phyloP scores from a whole-genome alignment of 2,797 vertebrate species.

The Danionella dracula region DNA sequence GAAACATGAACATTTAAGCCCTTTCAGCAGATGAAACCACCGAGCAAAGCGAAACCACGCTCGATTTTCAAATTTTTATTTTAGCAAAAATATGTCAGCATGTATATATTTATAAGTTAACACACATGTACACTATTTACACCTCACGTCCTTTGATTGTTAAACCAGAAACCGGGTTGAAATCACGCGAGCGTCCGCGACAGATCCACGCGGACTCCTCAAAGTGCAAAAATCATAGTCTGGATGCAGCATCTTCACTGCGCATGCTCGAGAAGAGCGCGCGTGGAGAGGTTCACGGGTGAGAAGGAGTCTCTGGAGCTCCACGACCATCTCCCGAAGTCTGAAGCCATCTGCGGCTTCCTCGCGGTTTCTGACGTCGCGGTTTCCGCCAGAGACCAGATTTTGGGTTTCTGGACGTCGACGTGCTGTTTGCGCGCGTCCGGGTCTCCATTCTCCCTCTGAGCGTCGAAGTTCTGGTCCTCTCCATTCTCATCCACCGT shows the following conservation, averaged over 20 bases:
- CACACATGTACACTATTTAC: conserved; percentile 75
- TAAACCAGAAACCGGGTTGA: conserved; percentile 7
- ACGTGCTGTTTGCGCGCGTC: conserved; percentile 62
- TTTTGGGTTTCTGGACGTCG: conserved; percentile 82
- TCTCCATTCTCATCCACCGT: conserved; percentile 40
- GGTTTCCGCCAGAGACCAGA: conserved; percentile 94
- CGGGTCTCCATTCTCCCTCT: conserved; percentile 26
- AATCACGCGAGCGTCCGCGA: background rate
- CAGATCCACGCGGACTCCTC: conserved; percentile 25
- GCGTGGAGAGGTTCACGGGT: conserved; percentile 54
- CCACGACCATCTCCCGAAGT: conserved; percentile 67
- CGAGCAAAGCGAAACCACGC: background rate
- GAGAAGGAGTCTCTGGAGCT: conserved; percentile 61
- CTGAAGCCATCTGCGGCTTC: conserved; percentile 48
- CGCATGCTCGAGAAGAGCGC: conserved; percentile 50
- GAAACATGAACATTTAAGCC: too few species aligned
- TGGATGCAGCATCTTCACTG: conserved; percentile 12
- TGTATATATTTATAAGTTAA: conserved; percentile 73
- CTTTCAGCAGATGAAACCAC: too few species aligned
- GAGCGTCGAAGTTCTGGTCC: conserved; percentile 29
- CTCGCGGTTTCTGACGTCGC: conserved; percentile 73
- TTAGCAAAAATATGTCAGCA: conserved; percentile 68
- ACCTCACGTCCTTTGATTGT: conserved; percentile 62
- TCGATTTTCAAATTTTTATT: conserved; percentile 60
- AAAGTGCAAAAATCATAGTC: conserved; percentile 66